phyloP scores from a whole-genome alignment of 2,113 vertebrate genomes.

The Rhombomys opimus region DNA sequence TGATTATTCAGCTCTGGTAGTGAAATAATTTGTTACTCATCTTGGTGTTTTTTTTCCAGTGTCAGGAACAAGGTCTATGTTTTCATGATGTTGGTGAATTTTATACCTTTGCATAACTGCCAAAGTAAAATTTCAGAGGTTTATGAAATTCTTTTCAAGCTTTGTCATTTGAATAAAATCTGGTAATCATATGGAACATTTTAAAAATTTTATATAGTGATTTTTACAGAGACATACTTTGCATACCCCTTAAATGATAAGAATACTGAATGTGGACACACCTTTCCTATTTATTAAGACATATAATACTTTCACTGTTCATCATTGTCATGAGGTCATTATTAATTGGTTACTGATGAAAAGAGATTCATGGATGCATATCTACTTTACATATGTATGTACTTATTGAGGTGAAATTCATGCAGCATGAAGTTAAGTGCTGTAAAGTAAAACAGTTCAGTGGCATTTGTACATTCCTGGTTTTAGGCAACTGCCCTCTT shows the following conservation, averaged over 20 bases:
- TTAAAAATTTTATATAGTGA: background rate
- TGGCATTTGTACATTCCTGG: slow-evolving; percentile 27
- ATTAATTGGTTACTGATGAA: background rate
- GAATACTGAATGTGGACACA: too few species aligned
- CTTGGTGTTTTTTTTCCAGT: background rate
- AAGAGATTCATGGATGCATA: background rate
- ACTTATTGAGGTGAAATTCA: background rate
- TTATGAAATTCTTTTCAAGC: slow-evolving; percentile 47
- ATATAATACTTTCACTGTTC: background rate
- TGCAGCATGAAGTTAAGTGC: slow-evolving; percentile 18
- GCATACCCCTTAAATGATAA: too few species aligned
- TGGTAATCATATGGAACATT: background rate
- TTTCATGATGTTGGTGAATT: slow-evolving; percentile 16
- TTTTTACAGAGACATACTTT: slow-evolving; percentile 30
- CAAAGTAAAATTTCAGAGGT: slow-evolving; percentile 27
- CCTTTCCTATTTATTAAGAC: too few species aligned
- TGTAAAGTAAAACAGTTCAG: background rate
- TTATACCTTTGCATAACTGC: background rate
- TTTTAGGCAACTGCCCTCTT: background rate
- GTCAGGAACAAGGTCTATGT: background rate
- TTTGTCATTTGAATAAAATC: slow-evolving; percentile 49
- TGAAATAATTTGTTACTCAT: background rate
- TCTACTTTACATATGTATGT: background rate
- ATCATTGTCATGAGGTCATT: background rate
- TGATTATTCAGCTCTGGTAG: background rate